Base-by-base conservation (phyloP, 1,140 invertebrate species). In the Drosophila tani region DNA sequence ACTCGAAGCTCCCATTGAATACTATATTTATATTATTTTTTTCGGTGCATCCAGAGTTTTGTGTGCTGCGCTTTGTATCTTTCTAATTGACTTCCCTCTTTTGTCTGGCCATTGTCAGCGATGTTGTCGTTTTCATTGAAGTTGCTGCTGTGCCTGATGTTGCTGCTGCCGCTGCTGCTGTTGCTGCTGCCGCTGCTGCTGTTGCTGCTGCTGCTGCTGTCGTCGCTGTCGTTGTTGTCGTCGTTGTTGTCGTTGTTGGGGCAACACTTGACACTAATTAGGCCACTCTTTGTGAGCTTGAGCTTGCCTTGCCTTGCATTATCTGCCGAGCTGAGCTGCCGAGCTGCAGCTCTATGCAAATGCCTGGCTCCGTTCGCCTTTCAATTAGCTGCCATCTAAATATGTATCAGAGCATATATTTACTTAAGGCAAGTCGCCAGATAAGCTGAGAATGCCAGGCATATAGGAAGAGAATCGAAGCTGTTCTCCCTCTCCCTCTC, bases 181-280 rank as follows among this genome's bases (percentile, higher is more conserved):
- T 3, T 68, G 62, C 7, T 47, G 59, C 12, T 56, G 71, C 49
- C 59, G 71, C 38, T 46, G 47, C 49, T 41, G 53, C 49, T 45
- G 62, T 3, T 68, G 62, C 7, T 47, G 59, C 29, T 47, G 43
- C 19, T 40, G 46, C 32, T 41, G 62, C 4, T 51, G 65, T 8
- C 45, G 70, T 12, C 35, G 47, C 32, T 60, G 71, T 57, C 40
- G 63, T 43, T 27, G 63, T 50, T 75, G 75, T 29, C 46, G 75
- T 43, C 41, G 77, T 21, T 21, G 21, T 15, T 47, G 77, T 62
- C 76, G 69, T 76, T 65, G 84, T 60, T 84, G 81, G 68, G 71
- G 81, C 85, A 88, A 88, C 85, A 88, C 85, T 88, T 88, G 85
- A 88, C 85, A 88, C 85, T 88, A 88, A 88, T 88, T 88, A 88